These are phyloP conservation scores for Agrotis exclamationis DNA, from an alignment of 2,888 invertebrate genomes.

Conservation along the genomic window DNA sequence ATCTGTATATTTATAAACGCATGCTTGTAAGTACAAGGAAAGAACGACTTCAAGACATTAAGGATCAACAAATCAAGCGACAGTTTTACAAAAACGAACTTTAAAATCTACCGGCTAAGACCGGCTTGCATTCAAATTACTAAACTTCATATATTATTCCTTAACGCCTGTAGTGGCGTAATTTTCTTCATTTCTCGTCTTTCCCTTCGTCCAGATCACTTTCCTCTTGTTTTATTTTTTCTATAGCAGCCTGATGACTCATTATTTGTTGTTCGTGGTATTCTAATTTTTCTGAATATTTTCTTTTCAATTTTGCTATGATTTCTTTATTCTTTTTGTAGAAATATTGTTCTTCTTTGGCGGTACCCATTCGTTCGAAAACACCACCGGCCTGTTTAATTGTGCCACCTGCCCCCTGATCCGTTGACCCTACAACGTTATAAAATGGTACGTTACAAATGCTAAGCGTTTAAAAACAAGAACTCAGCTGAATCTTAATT, in stretches of 20 bases:
- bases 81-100: neutral
- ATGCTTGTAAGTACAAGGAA: neutral
- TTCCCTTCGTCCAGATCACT: neutral
- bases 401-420: neutral
- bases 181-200: neutral
- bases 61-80: neutral
- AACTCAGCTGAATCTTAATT: neutral
- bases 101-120: neutral
- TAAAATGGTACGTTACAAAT: neutral
- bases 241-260: neutral
- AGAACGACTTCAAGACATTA: neutral
- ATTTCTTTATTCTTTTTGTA: slow-evolving; percentile 11
- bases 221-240: slow-evolving; percentile 1
- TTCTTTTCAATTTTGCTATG: neutral
- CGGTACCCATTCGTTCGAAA: slow-evolving; percentile 6
- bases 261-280: slow-evolving; percentile 3
- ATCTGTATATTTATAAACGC: neutral
- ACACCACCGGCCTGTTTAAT: slow-evolving; percentile 35
- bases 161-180: neutral
- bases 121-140: neutral
- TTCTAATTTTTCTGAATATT: neutral
- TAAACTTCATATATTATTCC: neutral
- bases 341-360: slow-evolving; percentile 33
- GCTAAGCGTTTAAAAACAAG: neutral
- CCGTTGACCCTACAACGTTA: neutral